These are phyloP conservation scores for Clunio marinus DNA, from an alignment of 2,888 invertebrate species.

Conservation along the genomic window DNA sequence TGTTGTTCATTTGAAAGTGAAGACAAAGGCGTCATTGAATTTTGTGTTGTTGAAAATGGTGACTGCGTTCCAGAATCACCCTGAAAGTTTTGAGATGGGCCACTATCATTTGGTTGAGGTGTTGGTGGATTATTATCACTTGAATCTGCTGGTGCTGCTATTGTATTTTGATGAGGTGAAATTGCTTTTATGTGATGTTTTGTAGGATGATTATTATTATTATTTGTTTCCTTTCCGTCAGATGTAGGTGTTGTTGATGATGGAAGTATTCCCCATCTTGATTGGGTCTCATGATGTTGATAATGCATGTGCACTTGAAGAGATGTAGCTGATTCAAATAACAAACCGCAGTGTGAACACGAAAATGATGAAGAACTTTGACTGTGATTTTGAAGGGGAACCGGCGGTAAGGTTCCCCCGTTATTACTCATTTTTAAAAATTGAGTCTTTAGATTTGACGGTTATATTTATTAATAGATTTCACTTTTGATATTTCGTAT, in stretches of 20 bases:
- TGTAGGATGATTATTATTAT: conserved; percentile 48
- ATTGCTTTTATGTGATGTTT: conserved; percentile 37
- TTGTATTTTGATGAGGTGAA: conserved; percentile 51
- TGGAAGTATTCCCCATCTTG: conserved; percentile 41
- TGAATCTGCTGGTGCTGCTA: conserved; percentile 71
- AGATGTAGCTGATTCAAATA: conserved; percentile 70
- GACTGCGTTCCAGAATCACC: conserved; percentile 61
- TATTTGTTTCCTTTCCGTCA: conserved; percentile 57
- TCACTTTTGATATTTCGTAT: not conserved
- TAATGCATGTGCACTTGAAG: conserved; percentile 75
- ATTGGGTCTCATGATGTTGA: conserved; percentile 63
- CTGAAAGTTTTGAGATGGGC: conserved; percentile 60
- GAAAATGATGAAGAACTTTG: conserved; percentile 62
- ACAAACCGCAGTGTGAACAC: conserved; percentile 72
- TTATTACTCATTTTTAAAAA: conserved; percentile 41
- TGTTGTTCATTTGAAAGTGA: conserved; percentile 41
- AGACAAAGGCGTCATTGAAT: conserved; percentile 53
- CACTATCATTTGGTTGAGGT: conserved; percentile 52
- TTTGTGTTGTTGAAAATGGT: conserved; percentile 54
- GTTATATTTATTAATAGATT: not conserved
- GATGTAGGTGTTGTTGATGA: conserved; percentile 41
- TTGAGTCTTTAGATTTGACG: too few relatives aligned
- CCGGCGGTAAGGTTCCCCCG: conserved; percentile 41
- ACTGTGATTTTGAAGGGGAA: conserved; percentile 40
- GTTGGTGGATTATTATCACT: conserved; percentile 58